Percentiles rank a stretch among this genome's conserved stretches.
These are phyloP conservation scores for Colletes collaris DNA, from an alignment of 2,888 invertebrate species.

Conservation along the genomic window DNA sequence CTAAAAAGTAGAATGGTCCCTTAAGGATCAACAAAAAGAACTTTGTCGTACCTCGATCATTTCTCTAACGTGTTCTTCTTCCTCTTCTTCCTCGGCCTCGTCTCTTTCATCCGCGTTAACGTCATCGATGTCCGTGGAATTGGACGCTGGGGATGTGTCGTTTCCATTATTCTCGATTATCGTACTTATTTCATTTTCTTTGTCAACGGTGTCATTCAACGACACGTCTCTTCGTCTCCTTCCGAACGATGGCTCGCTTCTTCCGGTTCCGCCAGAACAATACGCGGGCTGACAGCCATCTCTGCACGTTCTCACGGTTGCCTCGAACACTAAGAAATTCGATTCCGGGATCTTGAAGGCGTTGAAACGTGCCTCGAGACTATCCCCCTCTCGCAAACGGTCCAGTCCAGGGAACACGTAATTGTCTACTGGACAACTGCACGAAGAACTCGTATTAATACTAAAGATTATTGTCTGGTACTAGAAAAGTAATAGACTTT, in stretches of 20 bases:
- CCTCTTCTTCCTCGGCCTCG: conserved; percentile 85
- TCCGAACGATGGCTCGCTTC: conserved; percentile 93
- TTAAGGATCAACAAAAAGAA: no score
- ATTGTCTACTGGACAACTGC: conserved; percentile 94
- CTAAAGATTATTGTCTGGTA: no score
- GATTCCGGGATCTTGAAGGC: conserved; percentile 98
- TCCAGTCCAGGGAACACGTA: conserved; percentile 96
- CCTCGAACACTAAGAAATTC: conserved; percentile 96
- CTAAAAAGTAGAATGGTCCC: no score
- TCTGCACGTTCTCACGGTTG: conserved; percentile 94
- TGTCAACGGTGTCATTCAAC: conserved; percentile 57
- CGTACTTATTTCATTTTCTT: conserved; percentile 76
- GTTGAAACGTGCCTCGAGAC: conserved; percentile 95
- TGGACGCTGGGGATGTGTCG: conserved; percentile 39
- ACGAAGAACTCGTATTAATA: conserved; percentile 28
- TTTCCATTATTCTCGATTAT: conserved; percentile 69
- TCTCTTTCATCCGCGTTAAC: conserved; percentile 79
- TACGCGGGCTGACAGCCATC: conserved; percentile 96
- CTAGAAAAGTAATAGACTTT: no score
- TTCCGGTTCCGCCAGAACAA: conserved; percentile 90
- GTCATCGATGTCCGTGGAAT: conserved; percentile 66
- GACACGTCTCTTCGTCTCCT: conserved; percentile 86
- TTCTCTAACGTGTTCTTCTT: conserved; percentile 91
- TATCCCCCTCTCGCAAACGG: conserved; percentile 92
- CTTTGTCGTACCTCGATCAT: conserved; percentile 90